These are phyloP conservation scores for Lymantria dispar DNA, from an alignment of 2,888 invertebrate species.

Conservation along the genomic window DNA sequence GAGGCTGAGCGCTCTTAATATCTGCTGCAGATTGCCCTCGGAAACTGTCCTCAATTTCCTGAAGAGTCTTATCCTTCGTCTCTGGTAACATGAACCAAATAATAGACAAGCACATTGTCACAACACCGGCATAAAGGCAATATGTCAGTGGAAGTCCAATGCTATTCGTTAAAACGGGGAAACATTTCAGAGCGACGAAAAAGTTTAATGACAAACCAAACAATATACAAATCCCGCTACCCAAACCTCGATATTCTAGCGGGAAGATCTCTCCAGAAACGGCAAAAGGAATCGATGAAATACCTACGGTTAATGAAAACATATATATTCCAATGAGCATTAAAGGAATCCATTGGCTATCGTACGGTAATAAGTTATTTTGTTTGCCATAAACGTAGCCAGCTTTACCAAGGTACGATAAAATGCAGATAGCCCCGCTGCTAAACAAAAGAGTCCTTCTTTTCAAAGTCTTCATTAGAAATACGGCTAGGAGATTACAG, in stretches of 20 bases:
- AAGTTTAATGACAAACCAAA: slow-evolving; percentile 83
- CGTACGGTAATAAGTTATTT: slow-evolving; percentile 47
- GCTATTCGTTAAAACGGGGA: slow-evolving; percentile 77
- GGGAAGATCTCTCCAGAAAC: slow-evolving; percentile 88
- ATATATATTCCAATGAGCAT: slow-evolving; percentile 79
- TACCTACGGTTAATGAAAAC: slow-evolving; percentile 82
- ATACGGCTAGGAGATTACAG: slow-evolving; percentile 83
- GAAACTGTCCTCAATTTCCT: slow-evolving; percentile 85
- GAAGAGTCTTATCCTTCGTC: slow-evolving; percentile 85
- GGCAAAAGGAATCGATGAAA: slow-evolving; percentile 87
- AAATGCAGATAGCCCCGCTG: slow-evolving; percentile 82
- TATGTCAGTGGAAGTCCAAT: slow-evolving; percentile 84
- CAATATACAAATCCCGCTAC: slow-evolving; percentile 84
- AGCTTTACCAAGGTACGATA: slow-evolving; percentile 82
- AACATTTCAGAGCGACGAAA: slow-evolving; percentile 85
- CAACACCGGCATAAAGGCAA: slow-evolving; percentile 80
- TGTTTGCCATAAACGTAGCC: slow-evolving; percentile 63
- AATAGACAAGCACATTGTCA: slow-evolving; percentile 74
- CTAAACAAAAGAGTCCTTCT: slow-evolving; percentile 83
- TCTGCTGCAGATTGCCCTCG: slow-evolving; percentile 51
- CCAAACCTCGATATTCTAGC: slow-evolving; percentile 83
- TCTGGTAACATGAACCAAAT: slow-evolving; percentile 85
- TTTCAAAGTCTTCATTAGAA: slow-evolving; percentile 82
- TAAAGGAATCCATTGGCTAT: slow-evolving; percentile 75
- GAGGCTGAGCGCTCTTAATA: slow-evolving; percentile 46